Conservation (phyloP, 2,113 vertebrate species). For the Noctilio leporinus region DNA sequence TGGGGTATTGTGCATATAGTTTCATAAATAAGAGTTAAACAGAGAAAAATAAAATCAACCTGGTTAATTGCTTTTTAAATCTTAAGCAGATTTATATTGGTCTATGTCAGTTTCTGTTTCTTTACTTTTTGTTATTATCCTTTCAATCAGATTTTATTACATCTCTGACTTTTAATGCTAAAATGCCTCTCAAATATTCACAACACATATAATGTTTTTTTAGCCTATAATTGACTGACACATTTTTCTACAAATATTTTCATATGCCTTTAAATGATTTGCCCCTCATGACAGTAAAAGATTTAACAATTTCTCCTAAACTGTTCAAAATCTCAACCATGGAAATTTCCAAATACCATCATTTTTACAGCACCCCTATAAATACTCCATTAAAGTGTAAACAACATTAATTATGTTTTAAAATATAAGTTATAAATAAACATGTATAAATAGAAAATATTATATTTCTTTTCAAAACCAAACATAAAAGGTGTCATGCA, state of each 20-base stretch:
- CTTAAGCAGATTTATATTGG: slow-evolving; percentile 57
- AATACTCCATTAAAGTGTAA: not conserved
- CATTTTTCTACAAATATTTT: not conserved
- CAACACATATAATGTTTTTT: slow-evolving; percentile 43
- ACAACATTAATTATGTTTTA: not conserved
- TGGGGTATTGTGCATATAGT: not conserved
- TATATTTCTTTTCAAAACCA: not conserved
- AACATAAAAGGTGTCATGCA: not conserved
- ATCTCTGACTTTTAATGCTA: slow-evolving; percentile 61
- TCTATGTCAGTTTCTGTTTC: slow-evolving; percentile 60
- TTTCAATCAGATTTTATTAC: slow-evolving; percentile 68
- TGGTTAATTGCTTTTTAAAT: slow-evolving; percentile 70
- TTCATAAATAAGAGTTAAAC: slow-evolving; percentile 68
- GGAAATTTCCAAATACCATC: not conserved
- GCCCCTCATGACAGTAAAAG: not conserved
- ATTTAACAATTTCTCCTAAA: not conserved
- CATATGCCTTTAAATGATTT: not conserved
- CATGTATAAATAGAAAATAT: not conserved
- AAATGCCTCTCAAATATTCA: not conserved
- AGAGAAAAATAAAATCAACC: slow-evolving; percentile 47
- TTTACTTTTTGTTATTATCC: slow-evolving; percentile 62
- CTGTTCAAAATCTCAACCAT: not conserved
- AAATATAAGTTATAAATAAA: not conserved
- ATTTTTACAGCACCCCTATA: not conserved
- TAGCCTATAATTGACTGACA: slow-evolving; percentile 44